A percentile compares a stretch with the other conserved stretches of the same genome.
These are phyloP conservation scores for Chloebia gouldiae DNA, from an alignment of 2,113 vertebrate species.

Conservation along the genomic window DNA sequence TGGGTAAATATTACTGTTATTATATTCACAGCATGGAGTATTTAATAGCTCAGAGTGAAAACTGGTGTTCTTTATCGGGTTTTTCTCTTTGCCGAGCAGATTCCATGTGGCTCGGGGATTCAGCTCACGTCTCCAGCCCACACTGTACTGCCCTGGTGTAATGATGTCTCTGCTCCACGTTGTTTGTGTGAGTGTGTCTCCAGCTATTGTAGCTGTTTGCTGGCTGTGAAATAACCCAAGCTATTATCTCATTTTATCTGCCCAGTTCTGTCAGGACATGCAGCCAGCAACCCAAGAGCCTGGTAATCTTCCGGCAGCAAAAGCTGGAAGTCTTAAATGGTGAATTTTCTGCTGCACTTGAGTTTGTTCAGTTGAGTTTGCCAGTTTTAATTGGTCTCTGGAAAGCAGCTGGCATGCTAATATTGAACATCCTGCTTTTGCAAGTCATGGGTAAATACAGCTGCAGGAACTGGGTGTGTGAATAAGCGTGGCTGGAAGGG, in stretches of 20 bases:
- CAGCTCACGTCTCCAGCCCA: neutral
- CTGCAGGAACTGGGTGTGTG: constrained; percentile 41
- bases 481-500: neutral
- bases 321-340: constrained; percentile 43
- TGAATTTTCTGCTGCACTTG: constrained; percentile 45
- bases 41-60: constrained; percentile 13
- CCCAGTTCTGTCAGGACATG: constrained; percentile 47
- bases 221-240: constrained; percentile 54
- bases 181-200: neutral
- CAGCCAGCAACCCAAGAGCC: constrained; percentile 30
- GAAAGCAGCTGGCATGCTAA: constrained; percentile 62
- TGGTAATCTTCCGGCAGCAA: constrained; percentile 44
- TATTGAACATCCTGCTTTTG: constrained; percentile 27
- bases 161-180: neutral
- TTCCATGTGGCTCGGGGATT: neutral
- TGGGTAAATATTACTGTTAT: neutral
- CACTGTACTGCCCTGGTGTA: neutral
- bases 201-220: constrained; percentile 52
- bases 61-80: neutral
- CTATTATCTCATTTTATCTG: constrained; percentile 62
- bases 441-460: constrained; percentile 65
- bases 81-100: neutral
- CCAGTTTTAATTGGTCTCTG: constrained; percentile 61
- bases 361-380: constrained; percentile 49
- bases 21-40: constrained; percentile 5